A percentile compares a stretch with the other conserved stretches of the same genome.
These are phyloP conservation scores for Machaerirhynchus nigripectus DNA, from an alignment of 2,113 vertebrate genomes.

Conservation along the genomic window DNA sequence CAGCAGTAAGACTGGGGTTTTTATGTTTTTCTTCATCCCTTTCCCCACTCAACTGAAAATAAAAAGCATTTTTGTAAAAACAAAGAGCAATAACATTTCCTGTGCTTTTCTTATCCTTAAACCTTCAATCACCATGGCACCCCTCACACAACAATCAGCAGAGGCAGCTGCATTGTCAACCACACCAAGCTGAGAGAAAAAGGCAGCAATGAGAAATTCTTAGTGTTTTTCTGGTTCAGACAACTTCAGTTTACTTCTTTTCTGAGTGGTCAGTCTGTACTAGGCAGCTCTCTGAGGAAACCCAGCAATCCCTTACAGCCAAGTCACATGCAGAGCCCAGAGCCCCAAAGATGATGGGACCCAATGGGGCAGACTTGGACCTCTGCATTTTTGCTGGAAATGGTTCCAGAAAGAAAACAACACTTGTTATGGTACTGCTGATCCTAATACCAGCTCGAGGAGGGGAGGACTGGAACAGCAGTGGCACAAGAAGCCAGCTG, in stretches of 20 bases:
- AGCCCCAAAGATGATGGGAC: neutral
- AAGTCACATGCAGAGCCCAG: neutral
- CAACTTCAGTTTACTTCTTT: neutral
- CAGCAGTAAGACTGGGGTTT: fast-evolving
- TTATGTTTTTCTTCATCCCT: neutral
- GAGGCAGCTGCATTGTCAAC: neutral
- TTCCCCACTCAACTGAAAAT: neutral
- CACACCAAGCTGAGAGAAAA: neutral
- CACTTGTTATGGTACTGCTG: neutral
- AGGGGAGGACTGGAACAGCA: neutral
- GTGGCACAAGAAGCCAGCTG: neutral
- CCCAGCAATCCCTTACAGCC: neutral
- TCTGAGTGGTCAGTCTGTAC: neutral
- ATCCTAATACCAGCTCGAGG: neutral
- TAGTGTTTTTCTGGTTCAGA: neutral
- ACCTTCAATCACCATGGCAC: neutral
- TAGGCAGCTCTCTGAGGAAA: neutral
- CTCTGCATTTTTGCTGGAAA: neutral
- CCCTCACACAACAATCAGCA: neutral
- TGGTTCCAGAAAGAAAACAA: neutral
- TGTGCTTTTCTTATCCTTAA: neutral
- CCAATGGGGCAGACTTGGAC: neutral
- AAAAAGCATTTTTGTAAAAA: neutral
- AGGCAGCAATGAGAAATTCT: neutral
- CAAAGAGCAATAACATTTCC: neutral